Percentiles rank a stretch among this genome's conserved stretches.
phyloP scores from a whole-genome alignment of 2,888 invertebrate species.

The Syrphus vitripennis region DNA sequence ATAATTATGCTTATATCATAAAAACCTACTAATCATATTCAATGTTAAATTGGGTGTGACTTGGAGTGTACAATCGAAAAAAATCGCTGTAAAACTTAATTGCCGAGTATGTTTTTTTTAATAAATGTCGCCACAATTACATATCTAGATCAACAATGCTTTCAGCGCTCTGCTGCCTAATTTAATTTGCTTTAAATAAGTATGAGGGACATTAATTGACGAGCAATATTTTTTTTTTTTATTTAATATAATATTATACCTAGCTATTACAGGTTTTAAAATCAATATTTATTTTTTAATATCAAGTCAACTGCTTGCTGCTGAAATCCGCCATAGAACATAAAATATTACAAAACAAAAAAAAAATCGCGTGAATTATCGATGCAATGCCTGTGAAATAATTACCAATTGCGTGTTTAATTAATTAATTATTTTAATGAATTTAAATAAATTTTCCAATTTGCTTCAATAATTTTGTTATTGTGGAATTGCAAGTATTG shows the following conservation, averaged over 20 bases:
- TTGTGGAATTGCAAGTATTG: neutral
- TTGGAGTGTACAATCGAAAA: too few species aligned
- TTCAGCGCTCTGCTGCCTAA: neutral
- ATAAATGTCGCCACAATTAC: too few species aligned
- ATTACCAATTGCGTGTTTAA: slow-evolving; percentile 53
- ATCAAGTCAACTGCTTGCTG: neutral
- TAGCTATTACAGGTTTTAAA: neutral
- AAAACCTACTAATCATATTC: too few species aligned
- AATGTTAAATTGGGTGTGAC: too few species aligned
- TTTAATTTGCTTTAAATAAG: slow-evolving; percentile 41
- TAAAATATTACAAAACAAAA: neutral
- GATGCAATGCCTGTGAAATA: slow-evolving; percentile 54
- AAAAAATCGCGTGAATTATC: slow-evolving; percentile 41
- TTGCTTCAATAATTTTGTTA: slow-evolving; percentile 55
- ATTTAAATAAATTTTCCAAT: slow-evolving; percentile 63
- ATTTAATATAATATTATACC: neutral
- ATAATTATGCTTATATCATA: too few species aligned
- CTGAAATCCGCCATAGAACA: neutral
- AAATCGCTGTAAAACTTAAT: too few species aligned
- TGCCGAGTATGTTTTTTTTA: too few species aligned
- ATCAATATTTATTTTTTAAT: neutral
- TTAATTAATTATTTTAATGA: slow-evolving; percentile 60
- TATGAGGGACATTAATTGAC: slow-evolving; percentile 39
- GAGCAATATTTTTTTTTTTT: neutral
- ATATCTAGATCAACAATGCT: neutral